Evolutionary conservation across 2,888 invertebrate species (phyloP).

Genomic region (Diaperis boleti): DNA sequence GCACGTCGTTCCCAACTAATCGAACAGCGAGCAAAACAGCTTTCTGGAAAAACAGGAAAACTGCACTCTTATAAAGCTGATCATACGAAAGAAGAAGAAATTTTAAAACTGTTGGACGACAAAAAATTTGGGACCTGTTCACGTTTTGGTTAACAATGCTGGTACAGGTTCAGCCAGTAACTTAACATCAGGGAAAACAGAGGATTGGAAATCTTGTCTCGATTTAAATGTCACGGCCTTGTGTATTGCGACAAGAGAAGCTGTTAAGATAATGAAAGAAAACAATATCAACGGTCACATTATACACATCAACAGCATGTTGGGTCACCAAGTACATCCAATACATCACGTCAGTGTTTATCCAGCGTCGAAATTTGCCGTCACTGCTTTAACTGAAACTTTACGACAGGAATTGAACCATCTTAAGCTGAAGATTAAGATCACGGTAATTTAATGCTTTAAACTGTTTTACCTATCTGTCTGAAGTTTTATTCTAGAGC

Average conservation of each 20-base stretch:
- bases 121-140: conserved; percentile 49
- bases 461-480: too few relatives aligned
- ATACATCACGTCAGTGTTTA: conserved; percentile 48
- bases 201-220: conserved; percentile 50
- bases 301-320: conserved; percentile 51
- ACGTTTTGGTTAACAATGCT: conserved; percentile 53
- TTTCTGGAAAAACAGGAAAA: conserved; percentile 45
- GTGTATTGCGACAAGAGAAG: conserved; percentile 52
- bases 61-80: conserved; percentile 49
- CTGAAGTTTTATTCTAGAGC: neutral
- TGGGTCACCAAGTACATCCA: conserved; percentile 47
- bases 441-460: neutral
- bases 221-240: conserved; percentile 53
- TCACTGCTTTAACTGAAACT: conserved; percentile 51
- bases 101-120: conserved; percentile 50
- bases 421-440: conserved; percentile 7
- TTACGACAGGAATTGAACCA: conserved; percentile 49
- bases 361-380: conserved; percentile 52
- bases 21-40: conserved; percentile 44
- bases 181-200: conserved; percentile 46
- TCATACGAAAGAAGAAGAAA: conserved; percentile 51
- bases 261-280: conserved; percentile 49
- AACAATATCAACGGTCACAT: conserved; percentile 51
- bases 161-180: conserved; percentile 44
- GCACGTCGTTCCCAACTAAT: conserved; percentile 50